Base-by-base conservation (phyloP, 2,888 invertebrate species). In the Scaptomyza polygonia region DNA sequence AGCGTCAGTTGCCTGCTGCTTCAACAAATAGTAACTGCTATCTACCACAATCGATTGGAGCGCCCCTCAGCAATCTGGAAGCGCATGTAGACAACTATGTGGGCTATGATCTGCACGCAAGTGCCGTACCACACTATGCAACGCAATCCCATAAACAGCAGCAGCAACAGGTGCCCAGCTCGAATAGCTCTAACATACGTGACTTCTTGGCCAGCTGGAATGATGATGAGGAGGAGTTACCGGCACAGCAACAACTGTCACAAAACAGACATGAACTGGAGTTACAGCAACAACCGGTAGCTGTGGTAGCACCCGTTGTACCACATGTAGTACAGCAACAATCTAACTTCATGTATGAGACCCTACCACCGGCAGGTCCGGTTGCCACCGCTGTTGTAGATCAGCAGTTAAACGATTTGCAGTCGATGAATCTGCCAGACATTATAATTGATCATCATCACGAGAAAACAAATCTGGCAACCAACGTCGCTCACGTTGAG, bases 161-260 rank as follows among this genome's bases (percentile, higher is more conserved):
- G 11, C 14, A 12, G 11, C 45, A 40, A 14, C 8, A 27, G 5
- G 3, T 42, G 40, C 21, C 58, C 54, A 39, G 72, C 49, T 43
- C 67, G 25, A 90, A 90, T 62, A 89, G 86, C 51, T 88, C 91
- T 30, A 92, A 90, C 52, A 78, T 92, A 18, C 88, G 92, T 0
- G 92, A 92, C 67, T 92, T 91, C 51, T 79, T 92, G 2, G 76
- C 91, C 16, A 89, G 91, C 16, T 92, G 92, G 92, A 92, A 92
- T 59, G 92, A 91, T 58, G 92, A 92, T 34, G 92, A 92, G 32
- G 92, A 92, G 9, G 92, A 89, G 30, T 21, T 48, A 40, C 45
- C 55, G 25, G 32, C n/a, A 21, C 48, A 48, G 1, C 48, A 48
- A 9, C 45, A 44, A 5, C 53, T 11, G 49, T 14, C 5, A 47